Evolutionary conservation across 2,113 vertebrate species (phyloP), one percentile per base, ranked within the genome.

Genomic region (Gymnobelideus leadbeateri): DNA sequence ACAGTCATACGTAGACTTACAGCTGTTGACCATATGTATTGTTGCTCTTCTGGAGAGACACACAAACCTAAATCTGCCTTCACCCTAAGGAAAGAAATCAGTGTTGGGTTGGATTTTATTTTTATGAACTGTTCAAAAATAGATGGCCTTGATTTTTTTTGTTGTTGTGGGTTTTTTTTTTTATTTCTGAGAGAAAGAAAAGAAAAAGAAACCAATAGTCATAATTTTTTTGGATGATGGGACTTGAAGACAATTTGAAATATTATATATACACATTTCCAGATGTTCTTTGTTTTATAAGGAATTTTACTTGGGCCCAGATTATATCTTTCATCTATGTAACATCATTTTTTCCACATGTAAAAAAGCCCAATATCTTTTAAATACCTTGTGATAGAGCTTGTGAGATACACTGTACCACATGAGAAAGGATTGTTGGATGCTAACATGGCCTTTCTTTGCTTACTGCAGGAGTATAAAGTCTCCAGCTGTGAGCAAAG

Each of bases 401-500:
- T 47, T 8, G 2, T 0, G 53, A n/a, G 53, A 91, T 25, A 46
- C 43, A 2, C 0, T 3, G 31, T 2, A 0, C 55, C 55, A 2
- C 50, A 1, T 7, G 89, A 84, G 37, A 1, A 5, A 57, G 61
- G 26, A 1, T 0, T 2, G 9, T 8, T 89, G 89, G 28, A 26
- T 4, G 12, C 57, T 98, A 93, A 98, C 54, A 2, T 51, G 46
- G 52, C 12, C 53, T 89, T 97, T 97, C 95, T 52, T 90, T 96
- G 0, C 94, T 92, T 95, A 52, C 23, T 12, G 0, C 92, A 99
- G 99, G 99, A 99, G 92, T 99, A 99, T 98, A 99, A 99, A 97
- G 99, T 99, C 55, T 99, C 99, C 97, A 99, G 99, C 98, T 99
- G 99, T 90, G 99, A 99, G 97, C 99, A 99, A 98, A 99, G 99